Evolutionary conservation across 1,140 invertebrate species (phyloP), one percentile per base, ranked within the genome.

Genomic region (Dinothrombium tinctorium): DNA sequence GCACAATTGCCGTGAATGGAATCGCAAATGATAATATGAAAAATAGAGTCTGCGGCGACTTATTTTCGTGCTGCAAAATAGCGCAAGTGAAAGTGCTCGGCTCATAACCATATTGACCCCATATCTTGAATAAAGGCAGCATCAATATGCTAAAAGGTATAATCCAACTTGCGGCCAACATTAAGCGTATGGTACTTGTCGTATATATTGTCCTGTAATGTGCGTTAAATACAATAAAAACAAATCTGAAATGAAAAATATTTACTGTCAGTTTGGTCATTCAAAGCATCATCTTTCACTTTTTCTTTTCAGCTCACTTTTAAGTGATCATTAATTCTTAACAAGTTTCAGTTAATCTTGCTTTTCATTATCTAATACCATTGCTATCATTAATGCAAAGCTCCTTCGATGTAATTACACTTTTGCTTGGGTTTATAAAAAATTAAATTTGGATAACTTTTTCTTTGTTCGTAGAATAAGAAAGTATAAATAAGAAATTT

Each of bases 31-130:
- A 79, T 44, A 83, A 66, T 0, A 77, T 60, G 59, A 84, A 84
- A 0, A 84, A 59, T 36, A 77, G 71, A 53, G 81, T 81, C 59
- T 84, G 84, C 1, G 81, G 80, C 6, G 79, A 83, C 25, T 56
- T 61, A 20, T 62, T 68, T 46, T 78, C 63, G 45, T 69, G 67
- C 38, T 53, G 55, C 4, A 83, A 60, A n/a, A 51, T 47, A n/a
- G 48, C 47, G 33, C 50, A 51, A 20, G 47, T 46, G 12, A 50
- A 45, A 28, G 50, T 50, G 1, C 29, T 41, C 4, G 31, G 57
- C 46, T 83, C 72, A 6, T 81, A 59, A 0, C 79, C 80, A 45
- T 84, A 60, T 41, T 66, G 67, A 3, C 79, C 80, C 79, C 80
- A 84, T 3, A 77, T 56, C n/a, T 70, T 76, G 2, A 78, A 50